Percentiles rank a stretch among this genome's conserved stretches.
Evolutionary conservation across 1,140 invertebrate species (phyloP).

Genomic region (Drosophila elegans): DNA sequence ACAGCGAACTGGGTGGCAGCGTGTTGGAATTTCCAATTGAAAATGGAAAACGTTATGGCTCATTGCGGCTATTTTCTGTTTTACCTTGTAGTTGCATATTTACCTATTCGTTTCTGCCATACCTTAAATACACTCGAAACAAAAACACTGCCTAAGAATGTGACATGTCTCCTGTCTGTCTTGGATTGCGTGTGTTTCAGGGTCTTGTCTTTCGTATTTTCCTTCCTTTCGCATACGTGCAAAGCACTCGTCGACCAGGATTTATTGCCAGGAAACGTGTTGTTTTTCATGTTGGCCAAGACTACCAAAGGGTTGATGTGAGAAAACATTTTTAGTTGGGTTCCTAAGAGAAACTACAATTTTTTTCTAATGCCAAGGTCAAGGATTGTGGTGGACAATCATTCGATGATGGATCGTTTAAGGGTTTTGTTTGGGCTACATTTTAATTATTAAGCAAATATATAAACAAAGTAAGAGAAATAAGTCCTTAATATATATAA

Average conservation of each 20-base stretch:
- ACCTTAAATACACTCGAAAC: conserved; percentile 25
- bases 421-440: not conserved
- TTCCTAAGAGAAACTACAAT: conserved; percentile 3
- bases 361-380: conserved; percentile 53
- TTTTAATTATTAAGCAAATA: conserved; percentile 5
- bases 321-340: conserved; percentile 32
- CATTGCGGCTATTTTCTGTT: conserved; percentile 44
- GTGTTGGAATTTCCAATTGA: conserved; percentile 39
- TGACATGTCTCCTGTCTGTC: conserved; percentile 43
- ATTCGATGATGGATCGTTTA: conserved; percentile 13
- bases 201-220: conserved; percentile 20
- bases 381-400: conserved; percentile 29
- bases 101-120: conserved; percentile 15
- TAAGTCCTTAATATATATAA: too few relatives aligned
- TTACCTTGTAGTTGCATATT: conserved; percentile 40
- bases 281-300: conserved; percentile 57
- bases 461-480: not conserved
- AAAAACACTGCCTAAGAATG: conserved; percentile 10
- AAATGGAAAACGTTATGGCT: conserved; percentile 41
- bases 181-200: conserved; percentile 13
- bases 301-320: conserved; percentile 30
- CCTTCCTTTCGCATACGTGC: conserved; percentile 57
- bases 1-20: not conserved
- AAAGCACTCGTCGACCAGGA: conserved; percentile 59
- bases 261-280: conserved; percentile 68